Base-by-base conservation (phyloP, 2,888 invertebrate species). In the Sarcophaga subvicina region DNA sequence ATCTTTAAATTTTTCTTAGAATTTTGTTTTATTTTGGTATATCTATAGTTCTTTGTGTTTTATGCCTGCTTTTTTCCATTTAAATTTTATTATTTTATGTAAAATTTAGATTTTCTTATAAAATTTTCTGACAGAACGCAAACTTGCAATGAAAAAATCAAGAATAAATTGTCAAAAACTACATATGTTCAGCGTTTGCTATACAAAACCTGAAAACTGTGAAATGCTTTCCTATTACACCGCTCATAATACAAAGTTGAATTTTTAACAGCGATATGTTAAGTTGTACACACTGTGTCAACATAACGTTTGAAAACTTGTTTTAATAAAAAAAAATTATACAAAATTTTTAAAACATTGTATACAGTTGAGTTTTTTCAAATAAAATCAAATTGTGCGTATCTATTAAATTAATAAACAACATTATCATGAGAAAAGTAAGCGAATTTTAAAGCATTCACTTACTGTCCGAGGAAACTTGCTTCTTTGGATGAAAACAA, bases 141-240 rank as follows among this genome's bases (percentile, higher is more conserved):
- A 83, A 27, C 49, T 66, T 67, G 59, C 76, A 37, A 62, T 59
- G 80, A 76, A 80, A 80, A 83, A 86, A 83, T 80, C 64, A 37
- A 69, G 69, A 67, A 76, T 60, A 47, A 78, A 76, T 27, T 54
- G 79, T 82, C 85, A 86, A 70, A 79, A 63, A 45, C 37, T 66
- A 69, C 67, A 59, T 73, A 45, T 71, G 73, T 82, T 47, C 70
- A 67, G 62, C 3, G 25, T 2, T 12, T 54, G 45, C 10, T 49
- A 22, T 45, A 14, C 6, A 67, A n/a, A 71, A 62, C 37, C 73
- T 78, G 10, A 78, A 72, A 70, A 17, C 25, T 54, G 25, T 66
- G n/a, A n/a, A 59, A 73, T 10, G 63, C 1, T 85, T 84, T 25
- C 54, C 0, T 54, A 54, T 4, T 17, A 54, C 5, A 54, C 17